Evolutionary conservation across 1,140 invertebrate genomes (phyloP).

Genomic region (Ruditapes philippinarum): DNA sequence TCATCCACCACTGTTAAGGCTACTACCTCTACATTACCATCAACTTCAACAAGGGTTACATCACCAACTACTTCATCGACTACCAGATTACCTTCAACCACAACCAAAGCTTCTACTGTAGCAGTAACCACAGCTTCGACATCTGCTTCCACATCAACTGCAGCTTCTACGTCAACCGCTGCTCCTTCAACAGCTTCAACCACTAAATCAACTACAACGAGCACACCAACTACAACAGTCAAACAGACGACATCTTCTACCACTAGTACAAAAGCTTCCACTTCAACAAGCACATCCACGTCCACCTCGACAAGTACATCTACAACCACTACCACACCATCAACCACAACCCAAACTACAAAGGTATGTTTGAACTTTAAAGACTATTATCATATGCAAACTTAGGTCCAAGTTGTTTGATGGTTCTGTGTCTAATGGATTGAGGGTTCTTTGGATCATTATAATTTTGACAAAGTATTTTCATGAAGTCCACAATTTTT

Average conservation of each 20-base stretch:
- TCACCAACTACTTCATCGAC: background rate
- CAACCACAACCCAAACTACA: conserved; percentile 23
- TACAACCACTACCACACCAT: conserved; percentile 22
- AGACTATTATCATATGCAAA: too few relatives aligned
- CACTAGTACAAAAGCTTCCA: background rate
- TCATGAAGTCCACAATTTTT: too few relatives aligned
- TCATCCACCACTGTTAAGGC: background rate
- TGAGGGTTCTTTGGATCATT: too few relatives aligned
- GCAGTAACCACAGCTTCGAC: conserved; percentile 2
- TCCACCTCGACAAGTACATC: conserved; percentile 1
- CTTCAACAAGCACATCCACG: background rate
- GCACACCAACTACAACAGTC: background rate
- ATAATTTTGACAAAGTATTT: too few relatives aligned
- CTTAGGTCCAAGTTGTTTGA: too few relatives aligned
- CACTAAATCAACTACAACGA: background rate
- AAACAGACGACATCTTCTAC: background rate
- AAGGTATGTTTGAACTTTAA: background rate
- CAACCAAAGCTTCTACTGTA: background rate
- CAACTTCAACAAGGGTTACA: background rate
- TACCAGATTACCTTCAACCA: background rate
- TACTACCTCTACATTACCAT: background rate
- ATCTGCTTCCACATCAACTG: background rate
- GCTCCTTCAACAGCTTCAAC: background rate
- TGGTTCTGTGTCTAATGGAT: too few relatives aligned
- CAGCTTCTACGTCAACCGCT: background rate